Evolutionary conservation across 2,113 vertebrate genomes (phyloP).

Genomic region (Parus major): DNA sequence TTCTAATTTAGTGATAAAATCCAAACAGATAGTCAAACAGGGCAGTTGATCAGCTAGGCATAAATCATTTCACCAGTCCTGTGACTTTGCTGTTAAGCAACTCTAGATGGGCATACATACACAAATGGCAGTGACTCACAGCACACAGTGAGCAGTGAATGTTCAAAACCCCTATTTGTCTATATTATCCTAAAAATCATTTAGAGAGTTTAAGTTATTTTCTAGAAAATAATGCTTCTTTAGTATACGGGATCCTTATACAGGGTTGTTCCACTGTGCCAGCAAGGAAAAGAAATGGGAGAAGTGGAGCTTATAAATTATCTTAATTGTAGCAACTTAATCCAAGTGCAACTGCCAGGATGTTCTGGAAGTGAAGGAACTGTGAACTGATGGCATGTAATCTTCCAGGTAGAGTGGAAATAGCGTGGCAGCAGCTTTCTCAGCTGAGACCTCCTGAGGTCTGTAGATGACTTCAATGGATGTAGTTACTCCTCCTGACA

Average conservation of each 20-base stretch:
- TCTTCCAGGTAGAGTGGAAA: neutral
- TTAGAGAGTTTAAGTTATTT: neutral
- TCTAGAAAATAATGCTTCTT: neutral
- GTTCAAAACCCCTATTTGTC: neutral
- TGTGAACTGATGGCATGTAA: neutral
- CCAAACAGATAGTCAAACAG: neutral
- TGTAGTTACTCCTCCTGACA: neutral
- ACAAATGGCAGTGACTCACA: neutral
- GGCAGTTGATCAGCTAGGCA: neutral
- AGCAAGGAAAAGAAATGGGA: neutral
- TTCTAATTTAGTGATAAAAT: constrained; percentile 15
- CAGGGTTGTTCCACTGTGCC: neutral
- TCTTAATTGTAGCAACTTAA: neutral
- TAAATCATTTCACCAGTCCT: neutral
- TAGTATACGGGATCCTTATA: neutral
- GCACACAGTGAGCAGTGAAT: neutral
- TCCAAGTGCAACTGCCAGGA: neutral
- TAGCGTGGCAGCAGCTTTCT: neutral
- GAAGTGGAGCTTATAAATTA: neutral
- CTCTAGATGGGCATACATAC: neutral
- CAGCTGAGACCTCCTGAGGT: neutral
- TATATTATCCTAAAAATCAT: neutral
- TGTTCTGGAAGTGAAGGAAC: neutral
- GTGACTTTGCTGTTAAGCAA: neutral
- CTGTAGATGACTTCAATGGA: neutral